Percentiles rank a stretch among this genome's conserved stretches.
Evolutionary conservation across 2,113 vertebrate genomes (phyloP).

Genomic region (Formicarius rufipectus): DNA sequence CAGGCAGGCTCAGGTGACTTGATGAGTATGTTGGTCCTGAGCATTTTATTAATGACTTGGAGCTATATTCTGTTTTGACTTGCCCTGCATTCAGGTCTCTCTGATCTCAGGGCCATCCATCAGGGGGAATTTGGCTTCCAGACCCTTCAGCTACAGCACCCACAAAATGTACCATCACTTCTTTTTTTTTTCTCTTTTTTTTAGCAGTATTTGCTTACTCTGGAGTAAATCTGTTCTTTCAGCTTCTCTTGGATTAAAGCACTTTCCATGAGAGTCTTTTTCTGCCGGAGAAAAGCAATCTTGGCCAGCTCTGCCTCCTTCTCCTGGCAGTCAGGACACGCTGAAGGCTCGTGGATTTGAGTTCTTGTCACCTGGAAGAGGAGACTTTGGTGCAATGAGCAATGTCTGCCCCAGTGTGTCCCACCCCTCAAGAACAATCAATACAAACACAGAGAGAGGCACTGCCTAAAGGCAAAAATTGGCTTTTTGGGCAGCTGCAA

Average conservation of each 20-base stretch:
- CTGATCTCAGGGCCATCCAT: background rate
- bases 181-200: background rate
- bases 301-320: conserved; percentile 69
- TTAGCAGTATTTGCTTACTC: conserved; percentile 32
- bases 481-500: background rate
- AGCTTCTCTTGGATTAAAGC: conserved; percentile 67
- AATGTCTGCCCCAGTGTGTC: background rate
- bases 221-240: conserved; percentile 59
- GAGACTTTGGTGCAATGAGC: background rate
- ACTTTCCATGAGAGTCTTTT: conserved; percentile 67
- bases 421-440: background rate
- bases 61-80: background rate
- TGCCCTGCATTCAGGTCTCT: background rate
- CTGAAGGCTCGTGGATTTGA: conserved; percentile 50
- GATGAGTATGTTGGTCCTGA: background rate
- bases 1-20: background rate
- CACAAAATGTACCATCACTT: background rate
- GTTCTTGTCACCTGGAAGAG: conserved; percentile 55
- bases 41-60: background rate
- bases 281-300: conserved; percentile 71
- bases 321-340: conserved; percentile 64
- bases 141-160: background rate
- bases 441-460: background rate
- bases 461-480: background rate
- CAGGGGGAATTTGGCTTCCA: background rate